Base-by-base conservation (phyloP, 2,888 invertebrate species). In the Hydrotaea diabolus region DNA sequence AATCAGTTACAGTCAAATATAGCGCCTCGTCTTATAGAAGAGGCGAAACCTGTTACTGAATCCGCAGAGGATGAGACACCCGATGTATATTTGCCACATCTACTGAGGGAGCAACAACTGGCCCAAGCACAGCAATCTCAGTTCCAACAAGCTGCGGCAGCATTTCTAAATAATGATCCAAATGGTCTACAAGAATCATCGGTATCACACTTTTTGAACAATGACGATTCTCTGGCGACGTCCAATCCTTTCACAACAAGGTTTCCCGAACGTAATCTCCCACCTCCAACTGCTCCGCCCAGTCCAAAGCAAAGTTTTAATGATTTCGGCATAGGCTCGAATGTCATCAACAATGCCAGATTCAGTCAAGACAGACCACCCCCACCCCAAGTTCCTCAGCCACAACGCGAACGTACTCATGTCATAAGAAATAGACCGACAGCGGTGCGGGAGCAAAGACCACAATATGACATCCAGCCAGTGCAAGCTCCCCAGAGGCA, bases 21-120 rank as follows among this genome's bases (percentile, higher is more conserved):
- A 31, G 89, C 89, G 69, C 91, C 90, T 11, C 89, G 91, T 46
- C 77, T 87, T 39, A 87, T 89, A 8, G 93, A 93, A 53, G 93
- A 93, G 74, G 89, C 94, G 15, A 94, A 95, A 87, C 95, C 95
- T 0, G 95, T 95, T 8, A 95, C 95, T 0, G 95, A 95, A 91
- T 94, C 95, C 87, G 93, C 93, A 21, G 95, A 95, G 91, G 95
- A 95, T 82, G 94, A 92, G 66, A 87, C 92, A 59, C 94, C 94
- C 72, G 93, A 94, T 82, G 93, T 93, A 82, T 94, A 94, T 62
- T 93, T 94, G 36, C 94, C 94, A 9, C 91, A 90, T 82, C 86
- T 92, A 11, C 79, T 92, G 43, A 89, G 91, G 9, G 92, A 92
- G 57, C 92, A 91, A 66, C 91, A 91, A 62, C 84, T 91, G 62